Base-by-base conservation (phyloP, 2,888 invertebrate species). In the Ptychoptera albimana region DNA sequence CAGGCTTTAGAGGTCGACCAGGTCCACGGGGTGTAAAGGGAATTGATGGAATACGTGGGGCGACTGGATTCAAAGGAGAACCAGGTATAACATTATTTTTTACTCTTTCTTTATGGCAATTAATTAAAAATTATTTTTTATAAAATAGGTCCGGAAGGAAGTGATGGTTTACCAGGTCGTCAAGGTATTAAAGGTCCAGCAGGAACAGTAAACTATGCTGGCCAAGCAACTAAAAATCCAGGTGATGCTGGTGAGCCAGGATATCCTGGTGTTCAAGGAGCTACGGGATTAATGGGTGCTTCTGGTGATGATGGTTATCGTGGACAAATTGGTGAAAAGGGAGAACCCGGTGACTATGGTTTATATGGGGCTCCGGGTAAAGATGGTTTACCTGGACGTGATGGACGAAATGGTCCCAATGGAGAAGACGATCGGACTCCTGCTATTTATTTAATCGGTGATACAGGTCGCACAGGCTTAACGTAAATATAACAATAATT, bases 351-450 rank as follows among this genome's bases (percentile, higher is more conserved):
- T 8, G 59, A 60, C 16, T 52, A 53, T 35, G 68, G 68, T 2
- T 44, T 58, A 58, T 1, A 59, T 57, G 11, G 69, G 67, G 2
- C 47, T 37, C 2, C 57, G 11, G 72, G 70, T 6, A n/a, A 49
- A 13, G 63, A 66, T 4, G 73, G 73, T 6, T 53, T 58, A 7
- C 65, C 68, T 47, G 73, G 75, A 38, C 53, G 58, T 2, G 59
- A 64, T 47, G 78, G 78, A 11, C 55, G 57, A 2, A 66, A 73
- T 45, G 78, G 79, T 4, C 46, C 48, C 1, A 66, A 70, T 8
- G 79, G 78, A 6, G 49, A 48, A 3, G 53, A 61, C 4, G 69
- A 71, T 23, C 29, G 50, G 45, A 54, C 56, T 2, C 57, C 61
- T 2, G 57, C 55, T 39, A 2, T 55, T 1, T 59, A 55, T 43